Conservation (phyloP, 2,888 invertebrate genomes). For the Fragum whitleyi region DNA sequence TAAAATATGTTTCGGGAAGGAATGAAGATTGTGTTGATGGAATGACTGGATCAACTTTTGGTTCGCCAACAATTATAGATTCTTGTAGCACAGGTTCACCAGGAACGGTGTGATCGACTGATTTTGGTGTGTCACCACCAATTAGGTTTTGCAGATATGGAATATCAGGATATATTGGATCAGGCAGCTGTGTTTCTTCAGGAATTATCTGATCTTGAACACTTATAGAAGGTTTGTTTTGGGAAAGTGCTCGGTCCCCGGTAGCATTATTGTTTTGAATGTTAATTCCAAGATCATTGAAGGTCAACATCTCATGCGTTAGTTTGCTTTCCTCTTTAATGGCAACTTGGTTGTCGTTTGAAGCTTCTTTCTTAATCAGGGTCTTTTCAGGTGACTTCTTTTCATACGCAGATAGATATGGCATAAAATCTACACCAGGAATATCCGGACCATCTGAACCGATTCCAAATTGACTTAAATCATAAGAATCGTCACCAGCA, state of each 20-base stretch:
- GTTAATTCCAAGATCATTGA: background rate
- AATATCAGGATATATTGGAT: no score
- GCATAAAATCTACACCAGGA: background rate
- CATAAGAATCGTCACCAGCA: constrained; percentile 4
- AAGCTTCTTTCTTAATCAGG: background rate
- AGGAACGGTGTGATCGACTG: background rate
- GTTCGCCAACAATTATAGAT: background rate
- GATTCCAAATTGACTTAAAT: background rate
- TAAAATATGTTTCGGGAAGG: background rate
- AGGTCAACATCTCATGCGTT: background rate
- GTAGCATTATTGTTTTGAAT: background rate
- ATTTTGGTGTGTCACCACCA: no score
- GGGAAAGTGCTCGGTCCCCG: no score
- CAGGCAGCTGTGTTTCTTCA: no score
- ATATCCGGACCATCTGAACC: background rate
- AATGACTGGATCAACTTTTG: background rate
- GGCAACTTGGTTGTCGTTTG: background rate
- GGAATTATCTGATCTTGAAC: no score
- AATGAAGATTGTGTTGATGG: background rate
- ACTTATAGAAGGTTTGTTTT: no score
- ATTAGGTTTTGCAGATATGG: no score
- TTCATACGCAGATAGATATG: background rate
- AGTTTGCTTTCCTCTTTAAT: background rate
- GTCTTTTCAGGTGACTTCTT: background rate
- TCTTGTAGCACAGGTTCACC: background rate